These are phyloP conservation scores for Eptesicus fuscus DNA, from an alignment of 2,113 vertebrate species.

Conservation along the genomic window DNA sequence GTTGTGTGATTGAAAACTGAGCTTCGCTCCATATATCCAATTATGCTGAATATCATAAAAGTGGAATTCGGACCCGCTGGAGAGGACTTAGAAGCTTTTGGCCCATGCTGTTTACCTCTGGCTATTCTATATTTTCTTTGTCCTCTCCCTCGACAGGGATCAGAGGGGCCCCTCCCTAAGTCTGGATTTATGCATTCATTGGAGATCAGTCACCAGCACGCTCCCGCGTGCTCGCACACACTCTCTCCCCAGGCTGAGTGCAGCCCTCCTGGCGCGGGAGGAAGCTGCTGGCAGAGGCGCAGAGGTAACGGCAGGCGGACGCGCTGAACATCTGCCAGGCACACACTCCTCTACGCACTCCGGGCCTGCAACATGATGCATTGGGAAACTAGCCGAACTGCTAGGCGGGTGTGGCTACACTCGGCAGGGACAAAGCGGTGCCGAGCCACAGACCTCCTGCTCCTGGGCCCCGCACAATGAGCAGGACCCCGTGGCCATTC, in stretches of 20 bases:
- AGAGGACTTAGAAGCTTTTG: slow-evolving; percentile 21
- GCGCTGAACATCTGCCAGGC: not conserved
- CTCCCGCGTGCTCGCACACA: not conserved
- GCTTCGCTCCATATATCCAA: not conserved
- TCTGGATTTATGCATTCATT: slow-evolving; percentile 9
- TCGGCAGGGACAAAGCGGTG: not conserved
- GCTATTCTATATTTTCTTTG: not conserved
- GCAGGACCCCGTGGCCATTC: not conserved
- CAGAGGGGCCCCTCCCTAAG: slow-evolving; percentile 17
- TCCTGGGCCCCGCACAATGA: not conserved
- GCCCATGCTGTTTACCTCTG: not conserved
- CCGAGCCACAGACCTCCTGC: not conserved
- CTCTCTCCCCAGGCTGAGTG: slow-evolving; percentile 25
- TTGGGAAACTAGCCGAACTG: not conserved
- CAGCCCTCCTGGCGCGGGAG: not conserved
- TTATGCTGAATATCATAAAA: not conserved
- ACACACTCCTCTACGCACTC: not conserved
- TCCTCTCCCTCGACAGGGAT: not conserved
- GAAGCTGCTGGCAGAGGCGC: not conserved
- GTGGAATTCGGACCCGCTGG: not conserved
- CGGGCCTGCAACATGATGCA: not conserved
- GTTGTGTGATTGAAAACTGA: not conserved
- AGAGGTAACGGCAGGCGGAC: not conserved
- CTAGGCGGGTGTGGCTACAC: not conserved
- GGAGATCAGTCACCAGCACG: not conserved